Evolutionary conservation across 2,888 invertebrate genomes (phyloP), one percentile per base, ranked within the genome.

Genomic region (Xylota sylvarum): DNA sequence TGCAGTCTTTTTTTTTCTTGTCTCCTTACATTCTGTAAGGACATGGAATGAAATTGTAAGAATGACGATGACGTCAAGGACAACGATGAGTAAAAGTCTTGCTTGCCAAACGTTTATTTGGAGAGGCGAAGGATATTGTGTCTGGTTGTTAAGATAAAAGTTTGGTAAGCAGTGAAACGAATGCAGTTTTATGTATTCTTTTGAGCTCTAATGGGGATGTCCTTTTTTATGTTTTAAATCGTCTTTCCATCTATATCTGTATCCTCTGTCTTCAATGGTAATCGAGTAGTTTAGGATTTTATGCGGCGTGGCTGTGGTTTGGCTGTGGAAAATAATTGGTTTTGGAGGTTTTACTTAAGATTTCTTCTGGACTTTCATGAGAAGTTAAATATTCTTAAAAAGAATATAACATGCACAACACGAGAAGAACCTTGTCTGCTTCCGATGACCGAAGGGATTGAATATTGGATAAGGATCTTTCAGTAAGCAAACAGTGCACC

Each of bases 21-120:
- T 37, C 43, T 52, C 30, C 43, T 46, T 14, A 70, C 67, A 70
- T 65, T 80, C 30, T 74, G 40, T 23, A 79, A 74, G 79, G 84
- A 84, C 74, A 84, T 64, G 56, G 32, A 74, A 74, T 79, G 67
- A 80, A 84, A 74, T 80, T 70, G 79, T 70, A 81, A 76, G 70
- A 85, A 81, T 77, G 70, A 85, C 77, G 55, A 56, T 32, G 76
- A 76, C 62, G 62, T 40, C 37, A 9, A 76, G 19, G 65, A 76
- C 46, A 32, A 55, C 35, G 35, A 46, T 30, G 40, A 67, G 52
- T 58, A 64, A 60, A 67, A 65, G 73, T 69, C 52, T 81, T 65
- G 78, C 55, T 78, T 60, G 48, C 56, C 56, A 79, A 64, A 78
- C 70, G 72, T 58, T 83, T 82, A 46, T 62, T 37, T 9, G 12